A percentile compares a stretch with the other conserved stretches of the same genome.
phyloP scores from a whole-genome alignment of 2,113 vertebrate genomes.

The Asarcornis scutulata region DNA sequence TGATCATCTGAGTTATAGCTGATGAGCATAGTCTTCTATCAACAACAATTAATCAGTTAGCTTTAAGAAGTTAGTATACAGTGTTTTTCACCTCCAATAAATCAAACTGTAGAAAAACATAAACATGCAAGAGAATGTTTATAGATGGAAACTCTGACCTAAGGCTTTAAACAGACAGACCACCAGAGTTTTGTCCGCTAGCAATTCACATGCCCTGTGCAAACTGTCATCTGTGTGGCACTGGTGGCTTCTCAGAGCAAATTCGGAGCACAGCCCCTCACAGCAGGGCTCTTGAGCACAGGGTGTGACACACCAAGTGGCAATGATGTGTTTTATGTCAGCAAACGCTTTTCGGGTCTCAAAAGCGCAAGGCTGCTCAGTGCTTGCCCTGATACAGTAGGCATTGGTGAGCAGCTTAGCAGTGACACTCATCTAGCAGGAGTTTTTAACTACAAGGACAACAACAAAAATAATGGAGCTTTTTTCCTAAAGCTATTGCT shows the following conservation, averaged over 20 bases:
- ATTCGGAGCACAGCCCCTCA: background rate
- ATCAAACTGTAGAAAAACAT: conserved; percentile 46
- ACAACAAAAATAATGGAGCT: background rate
- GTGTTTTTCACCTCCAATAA: conserved; percentile 62
- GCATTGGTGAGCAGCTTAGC: background rate
- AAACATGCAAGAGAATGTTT: conserved; percentile 53
- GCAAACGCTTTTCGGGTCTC: rapidly evolving
- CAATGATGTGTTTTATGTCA: rapidly evolving
- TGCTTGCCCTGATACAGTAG: background rate
- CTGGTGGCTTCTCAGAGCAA: background rate
- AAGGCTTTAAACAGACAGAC: conserved; percentile 53
- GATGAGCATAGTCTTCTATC: conserved; percentile 5
- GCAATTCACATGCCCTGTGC: rapidly evolving
- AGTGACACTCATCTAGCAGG: background rate
- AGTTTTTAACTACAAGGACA: background rate
- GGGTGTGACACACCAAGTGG: rapidly evolving
- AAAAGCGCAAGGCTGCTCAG: background rate
- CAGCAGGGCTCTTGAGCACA: background rate
- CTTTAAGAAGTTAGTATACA: conserved; percentile 26
- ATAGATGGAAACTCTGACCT: conserved; percentile 61
- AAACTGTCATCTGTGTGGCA: background rate
- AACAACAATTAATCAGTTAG: conserved; percentile 52
- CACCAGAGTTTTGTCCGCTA: conserved; percentile 17
- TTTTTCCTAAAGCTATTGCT: background rate
- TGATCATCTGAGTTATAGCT: background rate